phyloP scores from a whole-genome alignment of 2,888 invertebrate genomes.

The Geophilus truncorum region DNA sequence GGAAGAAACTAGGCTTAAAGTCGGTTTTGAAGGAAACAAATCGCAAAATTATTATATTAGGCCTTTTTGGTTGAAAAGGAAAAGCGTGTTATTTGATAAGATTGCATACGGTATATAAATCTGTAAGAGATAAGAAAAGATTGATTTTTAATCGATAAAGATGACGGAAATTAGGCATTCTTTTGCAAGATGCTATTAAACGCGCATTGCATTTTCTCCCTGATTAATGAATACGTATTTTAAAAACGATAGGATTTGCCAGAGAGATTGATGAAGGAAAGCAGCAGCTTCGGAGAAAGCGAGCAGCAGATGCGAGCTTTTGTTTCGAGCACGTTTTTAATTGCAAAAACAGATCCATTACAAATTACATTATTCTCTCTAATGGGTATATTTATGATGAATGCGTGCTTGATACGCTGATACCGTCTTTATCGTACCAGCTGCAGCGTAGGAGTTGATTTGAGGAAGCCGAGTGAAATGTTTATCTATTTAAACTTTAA shows the following conservation, averaged over 20 bases:
- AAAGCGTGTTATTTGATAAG: too few relatives aligned
- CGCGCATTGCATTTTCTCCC: background rate
- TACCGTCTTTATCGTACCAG: background rate
- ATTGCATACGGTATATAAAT: background rate
- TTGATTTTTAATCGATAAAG: background rate
- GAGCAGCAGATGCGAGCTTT: background rate
- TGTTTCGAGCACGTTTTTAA: background rate
- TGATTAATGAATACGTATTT: background rate
- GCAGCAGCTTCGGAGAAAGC: background rate
- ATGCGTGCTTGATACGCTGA: background rate
- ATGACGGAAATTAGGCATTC: background rate
- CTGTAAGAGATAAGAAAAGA: background rate
- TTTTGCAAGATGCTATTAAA: background rate
- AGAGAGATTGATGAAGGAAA: background rate
- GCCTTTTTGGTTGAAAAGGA: too few relatives aligned
- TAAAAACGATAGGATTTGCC: background rate
- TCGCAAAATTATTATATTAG: too few relatives aligned
- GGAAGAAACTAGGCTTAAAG: background rate
- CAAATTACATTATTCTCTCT: slow-evolving; percentile 6
- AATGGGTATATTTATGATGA: background rate
- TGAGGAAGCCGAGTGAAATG: background rate
- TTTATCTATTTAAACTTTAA: too few relatives aligned
- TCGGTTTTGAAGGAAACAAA: background rate
- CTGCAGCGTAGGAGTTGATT: background rate
- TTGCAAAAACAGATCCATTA: background rate